Evolutionary conservation across 64 coral and sea anemone genomes (phyloP).

Genomic region (Platygyra sinensis): DNA sequence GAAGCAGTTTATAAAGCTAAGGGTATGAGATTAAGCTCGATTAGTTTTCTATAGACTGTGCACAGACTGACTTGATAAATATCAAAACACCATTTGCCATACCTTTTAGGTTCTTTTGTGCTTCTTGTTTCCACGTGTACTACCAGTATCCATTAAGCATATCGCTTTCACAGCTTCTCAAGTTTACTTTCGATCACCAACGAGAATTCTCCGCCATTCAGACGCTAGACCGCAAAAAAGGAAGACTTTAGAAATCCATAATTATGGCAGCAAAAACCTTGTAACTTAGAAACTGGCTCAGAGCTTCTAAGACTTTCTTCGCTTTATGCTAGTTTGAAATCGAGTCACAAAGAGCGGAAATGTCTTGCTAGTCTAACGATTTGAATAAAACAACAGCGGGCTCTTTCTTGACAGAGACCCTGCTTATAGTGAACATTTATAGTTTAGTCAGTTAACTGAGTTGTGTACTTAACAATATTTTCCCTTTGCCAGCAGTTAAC

Average conservation of each 20-base stretch:
- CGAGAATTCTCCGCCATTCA: not conserved
- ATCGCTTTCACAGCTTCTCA: conserved; percentile 25
- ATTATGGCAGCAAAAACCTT: not conserved
- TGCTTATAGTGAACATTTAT: not conserved
- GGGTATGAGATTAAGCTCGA: conserved; percentile 28
- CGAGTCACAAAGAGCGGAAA: not conserved
- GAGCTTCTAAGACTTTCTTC: not conserved
- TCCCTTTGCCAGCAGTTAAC: conserved; percentile 62
- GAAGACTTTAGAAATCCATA: not conserved
- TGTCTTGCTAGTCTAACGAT: not conserved
- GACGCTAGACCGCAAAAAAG: conserved; percentile 30
- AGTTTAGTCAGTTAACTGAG: conserved; percentile 1
- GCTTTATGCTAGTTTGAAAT: not conserved
- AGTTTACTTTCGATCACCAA: not conserved
- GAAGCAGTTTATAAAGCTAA: not conserved
- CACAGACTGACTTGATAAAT: not conserved
- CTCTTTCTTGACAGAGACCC: not conserved
- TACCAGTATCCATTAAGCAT: not conserved
- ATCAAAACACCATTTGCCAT: conserved; percentile 15
- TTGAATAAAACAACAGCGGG: conserved; percentile 15
- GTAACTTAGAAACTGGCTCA: not conserved
- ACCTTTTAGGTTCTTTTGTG: conserved; percentile 47
- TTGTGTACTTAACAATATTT: conserved; percentile 50
- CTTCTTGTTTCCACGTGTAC: conserved; percentile 6
- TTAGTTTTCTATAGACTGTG: not conserved